Evolutionary conservation across 2,113 vertebrate genomes (phyloP).

Genomic region (Abramis brama): DNA sequence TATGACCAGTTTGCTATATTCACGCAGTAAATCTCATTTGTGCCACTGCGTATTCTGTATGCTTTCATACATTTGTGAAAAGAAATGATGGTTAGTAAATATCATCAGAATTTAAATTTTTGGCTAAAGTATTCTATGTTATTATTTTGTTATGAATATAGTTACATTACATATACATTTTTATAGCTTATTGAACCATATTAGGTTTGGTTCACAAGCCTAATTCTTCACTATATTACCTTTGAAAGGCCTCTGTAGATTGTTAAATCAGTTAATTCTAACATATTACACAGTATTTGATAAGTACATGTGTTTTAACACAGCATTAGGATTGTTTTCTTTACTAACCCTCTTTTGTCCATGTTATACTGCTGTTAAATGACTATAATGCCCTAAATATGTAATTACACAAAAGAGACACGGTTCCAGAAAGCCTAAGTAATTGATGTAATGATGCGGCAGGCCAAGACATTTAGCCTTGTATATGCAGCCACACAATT

Average conservation of each 20-base stretch:
- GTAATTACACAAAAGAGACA: constrained; percentile 30
- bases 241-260: neutral
- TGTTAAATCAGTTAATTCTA: neutral
- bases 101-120: neutral
- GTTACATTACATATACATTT: neutral
- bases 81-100: neutral
- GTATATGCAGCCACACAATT: constrained; percentile 39
- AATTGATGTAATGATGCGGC: constrained; percentile 55
- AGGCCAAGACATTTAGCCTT: constrained; percentile 38
- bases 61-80: neutral
- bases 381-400: constrained; percentile 49
- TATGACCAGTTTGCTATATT: neutral
- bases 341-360: constrained; percentile 4
- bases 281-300: neutral
- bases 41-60: neutral
- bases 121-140: neutral
- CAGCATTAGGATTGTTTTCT: constrained; percentile 18
- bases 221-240: neutral
- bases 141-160: neutral
- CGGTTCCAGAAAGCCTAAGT: constrained; percentile 26
- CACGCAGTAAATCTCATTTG: neutral
- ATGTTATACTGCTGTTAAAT: constrained; percentile 41
- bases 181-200: neutral
- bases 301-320: neutral
- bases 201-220: neutral